phyloP scores from a whole-genome alignment of 2,888 invertebrate species.

The Drosophila macrospina region DNA sequence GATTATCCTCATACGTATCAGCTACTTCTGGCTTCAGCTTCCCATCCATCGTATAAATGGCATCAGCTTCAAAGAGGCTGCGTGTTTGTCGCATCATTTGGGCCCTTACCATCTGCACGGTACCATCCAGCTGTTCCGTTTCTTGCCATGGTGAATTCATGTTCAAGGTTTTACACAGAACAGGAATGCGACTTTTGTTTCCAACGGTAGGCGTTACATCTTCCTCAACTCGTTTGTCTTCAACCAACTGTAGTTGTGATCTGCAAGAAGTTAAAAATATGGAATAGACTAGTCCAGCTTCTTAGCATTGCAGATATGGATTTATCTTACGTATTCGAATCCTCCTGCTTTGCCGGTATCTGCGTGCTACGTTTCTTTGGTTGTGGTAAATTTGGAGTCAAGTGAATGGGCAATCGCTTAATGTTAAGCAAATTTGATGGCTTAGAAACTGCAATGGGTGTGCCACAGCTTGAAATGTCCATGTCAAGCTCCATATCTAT shows the following conservation, averaged over 20 bases:
- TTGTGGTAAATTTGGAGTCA: constrained; percentile 71
- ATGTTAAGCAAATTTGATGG: not conserved
- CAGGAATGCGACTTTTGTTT: constrained; percentile 42
- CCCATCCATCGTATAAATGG: not conserved
- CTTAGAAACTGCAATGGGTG: constrained; percentile 18
- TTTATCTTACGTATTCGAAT: constrained; percentile 32
- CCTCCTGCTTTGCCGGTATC: constrained; percentile 26
- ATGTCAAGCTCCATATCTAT: constrained; percentile 37
- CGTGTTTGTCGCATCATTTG: constrained; percentile 28
- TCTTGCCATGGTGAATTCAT: constrained; percentile 16
- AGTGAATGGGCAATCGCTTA: constrained; percentile 56
- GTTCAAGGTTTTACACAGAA: constrained; percentile 13
- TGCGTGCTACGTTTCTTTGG: constrained; percentile 70
- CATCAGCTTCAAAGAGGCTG: constrained; percentile 12
- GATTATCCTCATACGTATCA: constrained; percentile 57
- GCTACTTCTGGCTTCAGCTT: not conserved
- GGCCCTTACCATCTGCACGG: constrained; percentile 47
- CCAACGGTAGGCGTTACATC: not conserved
- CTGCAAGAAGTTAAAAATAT: constrained; percentile 1
- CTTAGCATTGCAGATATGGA: not conserved
- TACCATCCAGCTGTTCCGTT: constrained; percentile 31
- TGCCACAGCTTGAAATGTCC: constrained; percentile 25
- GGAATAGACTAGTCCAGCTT: not conserved
- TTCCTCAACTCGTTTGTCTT: not conserved
- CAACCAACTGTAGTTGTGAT: constrained; percentile 2